A percentile compares a stretch with the other conserved stretches of the same genome.
phyloP scores from a whole-genome alignment of 2,113 vertebrate species.

The Nesoenas mayeri region DNA sequence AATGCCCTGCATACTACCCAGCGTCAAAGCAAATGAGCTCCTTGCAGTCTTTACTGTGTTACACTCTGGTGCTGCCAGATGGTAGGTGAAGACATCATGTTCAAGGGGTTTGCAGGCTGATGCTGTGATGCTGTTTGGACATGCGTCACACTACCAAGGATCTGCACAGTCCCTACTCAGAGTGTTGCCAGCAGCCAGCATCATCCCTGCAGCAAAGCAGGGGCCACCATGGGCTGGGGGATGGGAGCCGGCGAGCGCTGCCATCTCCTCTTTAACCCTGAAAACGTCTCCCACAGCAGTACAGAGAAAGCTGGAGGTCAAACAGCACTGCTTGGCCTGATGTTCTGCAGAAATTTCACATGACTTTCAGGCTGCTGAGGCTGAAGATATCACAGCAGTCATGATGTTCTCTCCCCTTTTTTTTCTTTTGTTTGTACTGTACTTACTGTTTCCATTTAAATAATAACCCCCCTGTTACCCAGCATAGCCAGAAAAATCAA shows the following conservation, averaged over 20 bases:
- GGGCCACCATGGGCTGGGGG: background rate
- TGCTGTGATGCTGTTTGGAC: background rate
- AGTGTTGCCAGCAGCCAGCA: background rate
- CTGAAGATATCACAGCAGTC: background rate
- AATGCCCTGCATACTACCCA: background rate
- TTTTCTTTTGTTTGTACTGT: background rate
- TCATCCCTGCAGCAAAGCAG: background rate
- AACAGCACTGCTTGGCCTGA: background rate
- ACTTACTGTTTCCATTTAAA: background rate
- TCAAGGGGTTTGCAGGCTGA: background rate
- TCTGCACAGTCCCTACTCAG: background rate
- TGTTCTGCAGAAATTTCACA: background rate
- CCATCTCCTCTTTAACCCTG: background rate
- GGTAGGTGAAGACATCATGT: fast-evolving
- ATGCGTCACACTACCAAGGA: background rate
- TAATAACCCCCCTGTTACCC: background rate
- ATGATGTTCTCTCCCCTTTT: background rate
- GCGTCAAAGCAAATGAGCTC: background rate
- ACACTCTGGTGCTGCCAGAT: background rate
- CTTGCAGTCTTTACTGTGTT: fast-evolving
- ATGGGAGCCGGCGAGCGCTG: background rate
- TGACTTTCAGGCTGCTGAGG: fast-evolving
- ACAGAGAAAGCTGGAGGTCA: background rate
- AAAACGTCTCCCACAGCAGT: background rate
- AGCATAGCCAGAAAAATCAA: background rate